Evolutionary conservation across 2,113 vertebrate genomes (phyloP), one percentile per base, ranked within the genome.

Genomic region (Pleuronectes platessa): DNA sequence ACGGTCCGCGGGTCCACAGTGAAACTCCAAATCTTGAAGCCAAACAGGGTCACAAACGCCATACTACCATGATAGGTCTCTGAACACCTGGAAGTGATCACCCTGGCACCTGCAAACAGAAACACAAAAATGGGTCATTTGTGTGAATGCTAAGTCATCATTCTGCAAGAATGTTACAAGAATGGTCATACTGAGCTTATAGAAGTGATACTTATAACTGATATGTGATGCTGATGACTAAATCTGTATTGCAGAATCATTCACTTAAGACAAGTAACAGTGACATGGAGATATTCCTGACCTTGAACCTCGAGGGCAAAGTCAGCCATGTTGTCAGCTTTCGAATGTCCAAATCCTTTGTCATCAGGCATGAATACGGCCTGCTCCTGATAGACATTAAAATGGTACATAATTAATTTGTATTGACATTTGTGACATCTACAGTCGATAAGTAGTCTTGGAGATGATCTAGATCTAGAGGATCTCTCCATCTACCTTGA

Each of bases 81-180:
- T 0, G 98, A 99, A 76, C 98, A 99, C 42, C 97, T 95, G 5
- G 97, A 99, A 76, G 94, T 98, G 89, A 99, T 86, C 20, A 99
- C 95, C 0, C 97, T 98, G 90, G 96, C 98, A 58, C 97, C 97
- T 99, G 70, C 26, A 73, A 45, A 72, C 24, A 61, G 1, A 68
- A 20, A 45, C 59, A 73, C 9, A 12, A 45, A 40, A 40, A 40
- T 40, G 37, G 11, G 37, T 40, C 8, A 40, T 40, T 40, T 40
- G 37, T 40, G 3, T 40, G 10, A 40, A 11, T 40, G 1, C 9
- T 11, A 10, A 40, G 37, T 40, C 37, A 40, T 40, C 37, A 40
- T 40, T 40, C 37, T 15, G 3, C 15, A 45, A 45, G 13, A 45
- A 13, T 45, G 42, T 12, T 45, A 45, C 9, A 49, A 49, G 14